Evolutionary conservation across 35 echinoderm and acorn worm genomes (phyloP).

Genomic region (Anneissia japonica): DNA sequence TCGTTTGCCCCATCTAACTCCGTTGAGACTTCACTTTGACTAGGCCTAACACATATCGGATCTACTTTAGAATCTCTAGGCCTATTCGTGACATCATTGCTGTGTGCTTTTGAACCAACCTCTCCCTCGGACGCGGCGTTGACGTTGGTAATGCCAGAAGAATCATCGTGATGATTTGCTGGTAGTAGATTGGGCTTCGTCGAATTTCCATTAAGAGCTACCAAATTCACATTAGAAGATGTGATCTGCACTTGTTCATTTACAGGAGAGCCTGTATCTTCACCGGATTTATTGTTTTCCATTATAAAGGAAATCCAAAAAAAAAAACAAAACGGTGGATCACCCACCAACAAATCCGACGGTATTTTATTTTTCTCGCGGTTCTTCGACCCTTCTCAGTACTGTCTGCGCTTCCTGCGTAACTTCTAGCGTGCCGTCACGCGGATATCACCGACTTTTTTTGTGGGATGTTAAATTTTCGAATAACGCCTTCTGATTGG

Average conservation of each 20-base stretch:
- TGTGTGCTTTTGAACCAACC: no score
- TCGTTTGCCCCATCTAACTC: background rate
- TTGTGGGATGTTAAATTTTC: background rate
- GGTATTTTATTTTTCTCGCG: no score
- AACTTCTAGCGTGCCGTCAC: background rate
- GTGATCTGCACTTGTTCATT: background rate
- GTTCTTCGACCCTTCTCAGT: no score
- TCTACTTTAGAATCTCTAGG: background rate
- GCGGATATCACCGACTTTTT: background rate
- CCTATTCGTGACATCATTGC: background rate
- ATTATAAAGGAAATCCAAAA: background rate
- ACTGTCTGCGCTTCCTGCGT: background rate
- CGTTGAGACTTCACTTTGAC: background rate
- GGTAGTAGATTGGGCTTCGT: background rate
- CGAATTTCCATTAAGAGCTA: background rate
- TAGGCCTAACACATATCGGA: background rate
- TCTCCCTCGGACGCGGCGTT: no score
- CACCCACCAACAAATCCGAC: no score
- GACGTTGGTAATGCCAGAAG: no score
- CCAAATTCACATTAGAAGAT: background rate
- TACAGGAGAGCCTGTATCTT: background rate
- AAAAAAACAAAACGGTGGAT: no score
- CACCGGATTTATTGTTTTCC: background rate
- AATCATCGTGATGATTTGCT: no score
- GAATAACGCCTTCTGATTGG: background rate